phyloP scores from a whole-genome alignment of 92 coral and sea anemone genomes.

The Parazoanthus darwini region DNA sequence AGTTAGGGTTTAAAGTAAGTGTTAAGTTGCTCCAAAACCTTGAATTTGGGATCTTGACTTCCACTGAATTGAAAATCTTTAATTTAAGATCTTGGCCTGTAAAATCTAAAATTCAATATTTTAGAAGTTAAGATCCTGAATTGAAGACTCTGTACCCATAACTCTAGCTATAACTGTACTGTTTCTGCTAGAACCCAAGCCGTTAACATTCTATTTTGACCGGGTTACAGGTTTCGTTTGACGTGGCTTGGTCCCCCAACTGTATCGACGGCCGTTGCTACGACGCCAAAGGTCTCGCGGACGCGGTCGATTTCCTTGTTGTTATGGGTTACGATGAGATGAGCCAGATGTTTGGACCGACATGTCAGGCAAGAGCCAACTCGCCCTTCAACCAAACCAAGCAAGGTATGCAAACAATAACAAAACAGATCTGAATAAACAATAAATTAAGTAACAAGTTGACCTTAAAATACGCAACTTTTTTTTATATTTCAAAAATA shows the following conservation, averaged over 20 bases:
- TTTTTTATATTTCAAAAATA: too few species aligned
- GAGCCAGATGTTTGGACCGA: slow-evolving; percentile 91
- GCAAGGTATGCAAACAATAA: slow-evolving; percentile 55
- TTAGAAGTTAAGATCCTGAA: too few species aligned
- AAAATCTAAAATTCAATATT: too few species aligned
- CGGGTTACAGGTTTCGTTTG: slow-evolving; percentile 83
- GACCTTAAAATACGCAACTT: too few species aligned
- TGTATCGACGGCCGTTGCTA: slow-evolving; percentile 98
- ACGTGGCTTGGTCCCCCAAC: slow-evolving; percentile 98
- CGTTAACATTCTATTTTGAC: not conserved
- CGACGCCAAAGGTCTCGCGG: slow-evolving; percentile 80
- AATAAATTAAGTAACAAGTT: too few species aligned
- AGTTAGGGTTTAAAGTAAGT: too few species aligned
- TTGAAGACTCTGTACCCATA: too few species aligned
- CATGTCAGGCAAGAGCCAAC: slow-evolving; percentile 87
- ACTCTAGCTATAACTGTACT: not conserved
- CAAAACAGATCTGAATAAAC: too few species aligned
- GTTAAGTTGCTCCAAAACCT: too few species aligned
- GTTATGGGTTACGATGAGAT: slow-evolving; percentile 97
- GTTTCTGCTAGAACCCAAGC: not conserved
- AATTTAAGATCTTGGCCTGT: too few species aligned
- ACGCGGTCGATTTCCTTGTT: slow-evolving; percentile 86
- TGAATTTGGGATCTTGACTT: too few species aligned
- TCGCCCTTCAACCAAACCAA: slow-evolving; percentile 86
- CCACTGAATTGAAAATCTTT: too few species aligned